Evolutionary conservation across 2,113 vertebrate species (phyloP).

Genomic region (Cryptomyrus ogoouensis): DNA sequence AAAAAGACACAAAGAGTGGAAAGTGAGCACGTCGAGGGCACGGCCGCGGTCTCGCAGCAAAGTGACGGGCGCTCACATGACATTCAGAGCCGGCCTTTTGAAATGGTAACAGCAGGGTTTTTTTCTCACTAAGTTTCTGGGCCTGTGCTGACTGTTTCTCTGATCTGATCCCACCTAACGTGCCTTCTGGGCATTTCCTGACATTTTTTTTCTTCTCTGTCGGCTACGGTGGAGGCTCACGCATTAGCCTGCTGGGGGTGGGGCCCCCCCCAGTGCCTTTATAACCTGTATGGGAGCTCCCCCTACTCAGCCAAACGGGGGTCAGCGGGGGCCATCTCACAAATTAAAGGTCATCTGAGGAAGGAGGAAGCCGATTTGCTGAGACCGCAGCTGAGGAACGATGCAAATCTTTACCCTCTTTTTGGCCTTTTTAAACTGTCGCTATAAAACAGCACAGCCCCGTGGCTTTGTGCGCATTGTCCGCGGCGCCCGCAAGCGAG

Average conservation of each 20-base stretch:
- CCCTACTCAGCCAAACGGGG: constrained; percentile 58
- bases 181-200: constrained; percentile 48
- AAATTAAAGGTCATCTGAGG: constrained; percentile 49
- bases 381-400: constrained; percentile 31
- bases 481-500: neutral
- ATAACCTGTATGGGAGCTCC: neutral
- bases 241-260: constrained; percentile 2
- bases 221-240: constrained; percentile 21
- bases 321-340: constrained; percentile 45
- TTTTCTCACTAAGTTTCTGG: constrained; percentile 38
- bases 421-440: neutral
- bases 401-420: constrained; percentile 8
- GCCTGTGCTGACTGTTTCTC: constrained; percentile 23
- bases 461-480: neutral
- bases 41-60: neutral
- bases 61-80: neutral
- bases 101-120: neutral
- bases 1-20: constrained; percentile 6
- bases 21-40: neutral
- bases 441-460: neutral
- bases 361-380: constrained; percentile 25
- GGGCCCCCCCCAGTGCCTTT: constrained; percentile 15
- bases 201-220: constrained; percentile 47
- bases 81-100: neutral
- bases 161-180: constrained; percentile 26